Evolutionary conservation across 2,888 invertebrate genomes (phyloP).

Genomic region (Mesoligia furuncula): DNA sequence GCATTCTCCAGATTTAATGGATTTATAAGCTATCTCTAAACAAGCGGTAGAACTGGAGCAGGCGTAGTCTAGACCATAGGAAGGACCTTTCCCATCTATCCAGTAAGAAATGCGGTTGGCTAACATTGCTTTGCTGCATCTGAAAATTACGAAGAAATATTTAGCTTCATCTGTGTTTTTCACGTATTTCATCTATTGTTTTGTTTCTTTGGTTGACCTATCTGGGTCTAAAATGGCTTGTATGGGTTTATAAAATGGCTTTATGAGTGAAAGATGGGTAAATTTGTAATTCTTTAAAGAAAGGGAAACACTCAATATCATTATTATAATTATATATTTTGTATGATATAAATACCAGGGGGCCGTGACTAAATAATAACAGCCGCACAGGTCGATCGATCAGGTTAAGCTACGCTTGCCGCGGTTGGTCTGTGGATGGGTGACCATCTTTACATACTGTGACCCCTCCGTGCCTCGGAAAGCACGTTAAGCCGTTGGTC

Average conservation of each 20-base stretch:
- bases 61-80: slow-evolving; percentile 75
- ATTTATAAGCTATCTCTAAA: slow-evolving; percentile 76
- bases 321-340: neutral
- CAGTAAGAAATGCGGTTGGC: slow-evolving; percentile 83
- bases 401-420: too few relatives aligned
- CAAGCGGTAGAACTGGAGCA: slow-evolving; percentile 76
- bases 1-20: slow-evolving; percentile 77
- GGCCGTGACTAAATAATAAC: too few relatives aligned
- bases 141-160: slow-evolving; percentile 50
- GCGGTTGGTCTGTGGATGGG: too few relatives aligned
- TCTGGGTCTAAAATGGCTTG: neutral
- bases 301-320: neutral
- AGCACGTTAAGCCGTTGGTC: too few relatives aligned
- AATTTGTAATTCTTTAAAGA: neutral
- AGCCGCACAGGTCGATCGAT: too few relatives aligned
- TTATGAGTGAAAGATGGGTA: neutral
- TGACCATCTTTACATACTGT: too few relatives aligned
- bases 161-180: neutral
- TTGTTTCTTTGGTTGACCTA: neutral
- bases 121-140: slow-evolving; percentile 78
- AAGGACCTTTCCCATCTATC: slow-evolving; percentile 79
- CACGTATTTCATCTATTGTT: too few relatives aligned
- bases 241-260: neutral
- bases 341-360: slow-evolving; percentile 16
- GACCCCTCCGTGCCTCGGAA: too few relatives aligned